A percentile compares a stretch with the other conserved stretches of the same genome.
Evolutionary conservation across 1,140 invertebrate genomes (phyloP).

Genomic region (Proctacanthus coquilletti): DNA sequence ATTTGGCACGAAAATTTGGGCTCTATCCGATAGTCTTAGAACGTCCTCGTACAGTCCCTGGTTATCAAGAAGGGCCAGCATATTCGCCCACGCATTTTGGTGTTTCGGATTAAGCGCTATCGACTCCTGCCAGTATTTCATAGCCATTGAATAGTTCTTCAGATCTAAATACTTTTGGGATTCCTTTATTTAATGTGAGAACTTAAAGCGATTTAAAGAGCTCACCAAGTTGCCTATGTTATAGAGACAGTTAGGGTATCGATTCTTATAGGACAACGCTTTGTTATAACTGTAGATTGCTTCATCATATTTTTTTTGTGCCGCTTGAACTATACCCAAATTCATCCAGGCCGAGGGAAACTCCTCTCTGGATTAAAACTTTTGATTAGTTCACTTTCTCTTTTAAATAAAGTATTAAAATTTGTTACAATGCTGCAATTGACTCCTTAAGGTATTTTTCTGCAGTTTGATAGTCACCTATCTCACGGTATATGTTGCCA

Average conservation of each 20-base stretch:
- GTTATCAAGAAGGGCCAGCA: constrained; percentile 75
- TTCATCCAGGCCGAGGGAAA: constrained; percentile 98
- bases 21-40: constrained; percentile 47
- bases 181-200: constrained; percentile 7
- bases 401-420: constrained; percentile 9
- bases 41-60: constrained; percentile 51
- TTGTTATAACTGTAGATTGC: constrained; percentile 65
- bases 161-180: constrained; percentile 37
- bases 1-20: constrained; percentile 49
- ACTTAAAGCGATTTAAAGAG: neutral
- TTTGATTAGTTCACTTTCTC: constrained; percentile 12
- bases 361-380: constrained; percentile 60
- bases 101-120: constrained; percentile 62
- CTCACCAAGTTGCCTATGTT: constrained; percentile 84
- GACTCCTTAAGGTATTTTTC: constrained; percentile 61
- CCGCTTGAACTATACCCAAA: constrained; percentile 77
- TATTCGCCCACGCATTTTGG: constrained; percentile 79
- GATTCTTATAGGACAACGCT: constrained; percentile 56
- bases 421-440: constrained; percentile 49
- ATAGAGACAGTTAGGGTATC: constrained; percentile 86
- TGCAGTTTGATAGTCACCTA: constrained; percentile 53
- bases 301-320: constrained; percentile 50
- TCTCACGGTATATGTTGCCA: constrained; percentile 78
- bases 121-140: constrained; percentile 64
- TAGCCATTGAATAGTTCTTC: constrained; percentile 35